Base-by-base conservation (phyloP, 2,888 invertebrate species). In the Callyntrura guangdongensis region DNA sequence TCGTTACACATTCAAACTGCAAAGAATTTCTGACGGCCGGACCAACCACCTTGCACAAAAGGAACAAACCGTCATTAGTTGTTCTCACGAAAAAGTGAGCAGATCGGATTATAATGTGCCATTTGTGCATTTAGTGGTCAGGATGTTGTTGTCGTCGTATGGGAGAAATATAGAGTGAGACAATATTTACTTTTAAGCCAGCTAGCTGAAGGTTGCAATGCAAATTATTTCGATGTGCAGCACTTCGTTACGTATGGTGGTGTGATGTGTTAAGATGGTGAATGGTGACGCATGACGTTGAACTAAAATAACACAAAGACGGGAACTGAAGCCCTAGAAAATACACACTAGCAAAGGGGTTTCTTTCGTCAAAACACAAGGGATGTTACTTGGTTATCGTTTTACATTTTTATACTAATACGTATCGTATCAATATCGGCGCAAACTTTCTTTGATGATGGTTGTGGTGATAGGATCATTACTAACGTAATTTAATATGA, bases 311-410 rank as follows among this genome's bases (percentile, higher is more conserved):
- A 79, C 64, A 79, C 53, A 61, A 82, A 61, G 72, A 83, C 82
- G 88, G 88, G 88, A 89, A 89, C 88, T 89, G 59, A 89, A 89
- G 88, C 61, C 88, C 88, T 74, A 89, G 88, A 89, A 89, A 89
- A 49, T 14, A 69, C 0, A 77, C 11, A 77, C 11, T n/a, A 36
- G 49, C 22, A n/a, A 36, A 53, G 3, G n/a, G n/a, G 49, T 77
- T 56, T 12, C 5, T 53, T 53, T 77, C 77, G n/a, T 17, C 45
- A 20, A 14, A 72, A 72, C n/a, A 27, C 45, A 27, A 12, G 11
- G 20, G 9, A 8, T 36, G 14, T 45, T 36, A 36, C 36, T 4
- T 64, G 6, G 20, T 36, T 69, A 69, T 74, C 49, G 0, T 17
- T 67, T 67, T 25, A 27, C 25, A 67, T 67, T 67, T 67, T 67